Base-by-base conservation (phyloP, 1,140 invertebrate species). In the Hypsibius dujardini region DNA sequence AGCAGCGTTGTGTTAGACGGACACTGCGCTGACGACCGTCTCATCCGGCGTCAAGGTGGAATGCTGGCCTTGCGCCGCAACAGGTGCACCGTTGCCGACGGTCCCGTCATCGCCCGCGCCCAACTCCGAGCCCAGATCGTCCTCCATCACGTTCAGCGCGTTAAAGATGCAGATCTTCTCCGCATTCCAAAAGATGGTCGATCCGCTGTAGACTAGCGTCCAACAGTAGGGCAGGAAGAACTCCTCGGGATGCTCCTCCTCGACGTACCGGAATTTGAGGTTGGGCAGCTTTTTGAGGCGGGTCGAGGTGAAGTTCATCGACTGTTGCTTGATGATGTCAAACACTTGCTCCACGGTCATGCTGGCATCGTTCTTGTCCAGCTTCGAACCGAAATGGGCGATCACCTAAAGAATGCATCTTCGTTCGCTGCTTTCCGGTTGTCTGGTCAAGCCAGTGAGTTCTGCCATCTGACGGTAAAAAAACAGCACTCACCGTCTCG, bases 221-320 rank as follows among this genome's bases (percentile, higher is more conserved):
- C 95, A 99, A 50, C 98, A 88, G 79, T 98, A 99, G 3, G 95
- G 95, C 76, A 97, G 92, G 81, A 98, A 99, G 82, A 99, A 99
- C 77, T 98, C 94, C 79, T 98, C 94, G 0, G 95, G 95, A 72
- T 91, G 87, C 73, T 97, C 94, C 81, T 98, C 95, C 82, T 98
- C 95, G 0, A 98, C 94, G 78, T 99, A 99, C 75, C 94, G 91
- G 81, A 98, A 99, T 79, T 96, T 98, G 60, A 98, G 80, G 76
- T 98, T 95, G 1, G 95, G 94, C 79, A 98, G 97, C 88, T 95
- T 96, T 90, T 95, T 79, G 14, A 85, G 83, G 28, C 72, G 2
- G 12, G 47, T 7, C 67, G 42, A 3, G 67, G 12, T 70, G 45
- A 70, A 50, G 70, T 42, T 67, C 7, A 67, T 42, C 62, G 62